phyloP scores from a whole-genome alignment of 1,140 invertebrate species.

The Drosophila mojavensis region DNA sequence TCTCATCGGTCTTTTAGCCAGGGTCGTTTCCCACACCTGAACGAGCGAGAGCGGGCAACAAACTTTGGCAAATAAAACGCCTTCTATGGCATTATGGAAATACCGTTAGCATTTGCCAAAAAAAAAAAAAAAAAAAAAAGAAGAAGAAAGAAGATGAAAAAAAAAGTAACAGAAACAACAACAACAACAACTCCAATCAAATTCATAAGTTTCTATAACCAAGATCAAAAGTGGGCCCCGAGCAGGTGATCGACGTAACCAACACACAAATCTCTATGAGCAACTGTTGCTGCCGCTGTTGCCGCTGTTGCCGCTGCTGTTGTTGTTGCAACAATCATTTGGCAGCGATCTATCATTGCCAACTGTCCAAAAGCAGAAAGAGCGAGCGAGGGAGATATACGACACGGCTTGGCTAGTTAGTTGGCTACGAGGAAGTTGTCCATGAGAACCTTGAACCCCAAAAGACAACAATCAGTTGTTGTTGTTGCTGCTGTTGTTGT shows the following conservation, averaged over 20 bases:
- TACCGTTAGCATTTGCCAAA: conserved; percentile 56
- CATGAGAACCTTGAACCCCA: conserved; percentile 73
- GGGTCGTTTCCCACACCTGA: conserved; percentile 45
- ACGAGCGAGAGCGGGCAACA: conserved; percentile 40
- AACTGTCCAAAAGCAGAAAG: conserved; percentile 33
- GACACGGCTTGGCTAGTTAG: conserved; percentile 35
- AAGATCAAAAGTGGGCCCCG: conserved; percentile 68
- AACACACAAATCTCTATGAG: conserved; percentile 41
- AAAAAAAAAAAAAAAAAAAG: not conserved
- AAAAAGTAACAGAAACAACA: too few species aligned
- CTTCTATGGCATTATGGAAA: conserved; percentile 74
- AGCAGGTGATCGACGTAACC: conserved; percentile 58
- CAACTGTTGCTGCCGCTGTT: conserved; percentile 31
- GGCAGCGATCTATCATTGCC: conserved; percentile 75
- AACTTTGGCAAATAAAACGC: conserved; percentile 63
- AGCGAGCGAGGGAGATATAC: conserved; percentile 17
- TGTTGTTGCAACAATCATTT: conserved; percentile 66
- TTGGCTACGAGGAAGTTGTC: conserved; percentile 60
- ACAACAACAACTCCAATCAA: conserved; percentile 26
- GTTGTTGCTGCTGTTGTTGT: not conserved
- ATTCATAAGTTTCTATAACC: conserved; percentile 36
- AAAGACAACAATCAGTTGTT: conserved; percentile 19
- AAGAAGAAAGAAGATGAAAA: not conserved
- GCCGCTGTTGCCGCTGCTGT: conserved; percentile 25
- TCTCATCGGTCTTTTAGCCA: conserved; percentile 39